phyloP scores from a whole-genome alignment of 2,113 vertebrate species.

The Apodemus speciosus region DNA sequence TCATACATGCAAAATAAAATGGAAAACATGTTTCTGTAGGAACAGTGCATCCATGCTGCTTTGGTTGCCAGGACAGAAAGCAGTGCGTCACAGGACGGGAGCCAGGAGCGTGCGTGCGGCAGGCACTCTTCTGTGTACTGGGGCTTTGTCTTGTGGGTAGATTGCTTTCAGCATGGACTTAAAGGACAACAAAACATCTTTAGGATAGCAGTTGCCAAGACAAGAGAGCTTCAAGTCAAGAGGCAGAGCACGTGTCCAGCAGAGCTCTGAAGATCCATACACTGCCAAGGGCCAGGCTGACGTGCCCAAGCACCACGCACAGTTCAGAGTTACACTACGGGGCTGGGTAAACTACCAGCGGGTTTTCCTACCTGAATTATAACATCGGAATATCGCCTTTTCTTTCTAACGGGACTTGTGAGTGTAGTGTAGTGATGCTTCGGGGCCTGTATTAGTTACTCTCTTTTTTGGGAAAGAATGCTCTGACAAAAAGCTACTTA shows the following conservation, averaged over 20 bases:
- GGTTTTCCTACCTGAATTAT: neutral
- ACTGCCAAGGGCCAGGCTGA: neutral
- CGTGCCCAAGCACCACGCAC: accelerated
- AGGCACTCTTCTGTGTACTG: neutral
- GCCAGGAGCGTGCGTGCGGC: accelerated
- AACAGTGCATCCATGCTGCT: no score
- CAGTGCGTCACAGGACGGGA: accelerated
- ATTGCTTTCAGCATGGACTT: neutral
- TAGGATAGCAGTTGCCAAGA: neutral
- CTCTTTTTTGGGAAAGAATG: neutral
- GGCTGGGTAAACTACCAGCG: neutral
- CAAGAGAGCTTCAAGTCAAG: neutral
- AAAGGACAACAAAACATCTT: neutral
- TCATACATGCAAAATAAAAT: neutral
- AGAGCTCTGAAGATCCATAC: accelerated
- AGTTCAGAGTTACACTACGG: accelerated
- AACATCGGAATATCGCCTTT: neutral
- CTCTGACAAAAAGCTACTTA: neutral
- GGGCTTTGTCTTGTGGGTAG: neutral
- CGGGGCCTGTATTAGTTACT: neutral
- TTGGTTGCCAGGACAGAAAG: neutral
- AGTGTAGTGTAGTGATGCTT: neutral
- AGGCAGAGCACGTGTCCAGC: accelerated
- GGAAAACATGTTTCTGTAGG: neutral
- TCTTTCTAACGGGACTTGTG: neutral